A percentile compares a stretch with the other conserved stretches of the same genome.
These are phyloP conservation scores for Myotis planiceps DNA, from an alignment of 2,797 vertebrate species.

Conservation along the genomic window DNA sequence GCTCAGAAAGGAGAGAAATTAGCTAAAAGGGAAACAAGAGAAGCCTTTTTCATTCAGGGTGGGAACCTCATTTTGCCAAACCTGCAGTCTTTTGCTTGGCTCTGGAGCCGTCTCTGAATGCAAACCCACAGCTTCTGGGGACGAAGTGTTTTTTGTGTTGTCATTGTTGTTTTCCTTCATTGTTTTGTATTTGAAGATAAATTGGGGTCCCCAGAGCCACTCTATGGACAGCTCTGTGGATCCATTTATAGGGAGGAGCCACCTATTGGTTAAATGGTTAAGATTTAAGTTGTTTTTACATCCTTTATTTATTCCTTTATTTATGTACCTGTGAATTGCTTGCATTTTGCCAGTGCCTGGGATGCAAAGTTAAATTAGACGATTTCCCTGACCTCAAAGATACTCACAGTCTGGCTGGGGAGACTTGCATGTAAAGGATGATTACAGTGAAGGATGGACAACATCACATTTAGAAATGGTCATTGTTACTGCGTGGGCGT, in stretches of 20 bases:
- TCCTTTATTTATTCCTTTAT: constrained; percentile 1
- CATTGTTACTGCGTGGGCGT: rapidly evolving
- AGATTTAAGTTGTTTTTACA: not conserved
- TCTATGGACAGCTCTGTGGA: not conserved
- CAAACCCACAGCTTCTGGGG: not conserved
- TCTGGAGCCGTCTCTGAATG: not conserved
- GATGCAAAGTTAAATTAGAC: not conserved
- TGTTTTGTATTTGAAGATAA: not conserved
- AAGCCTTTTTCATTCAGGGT: constrained; percentile 64
- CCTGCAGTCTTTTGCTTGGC: constrained; percentile 52
- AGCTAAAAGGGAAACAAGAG: constrained; percentile 62
- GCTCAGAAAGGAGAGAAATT: constrained; percentile 69
- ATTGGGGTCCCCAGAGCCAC: not conserved
- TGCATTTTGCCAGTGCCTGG: constrained; percentile 12
- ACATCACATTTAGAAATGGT: not conserved
- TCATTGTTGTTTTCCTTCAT: not conserved
- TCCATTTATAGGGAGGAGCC: not conserved
- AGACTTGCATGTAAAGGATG: not conserved
- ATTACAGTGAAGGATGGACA: not conserved
- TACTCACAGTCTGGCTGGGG: not conserved
- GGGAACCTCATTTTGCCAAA: constrained; percentile 63
- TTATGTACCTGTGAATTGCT: not conserved
- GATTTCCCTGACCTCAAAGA: not conserved
- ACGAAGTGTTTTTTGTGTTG: not conserved
- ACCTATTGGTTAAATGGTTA: not conserved